Base-by-base conservation (phyloP, 1,140 invertebrate species). In the Akabosia matsudoensis region DNA sequence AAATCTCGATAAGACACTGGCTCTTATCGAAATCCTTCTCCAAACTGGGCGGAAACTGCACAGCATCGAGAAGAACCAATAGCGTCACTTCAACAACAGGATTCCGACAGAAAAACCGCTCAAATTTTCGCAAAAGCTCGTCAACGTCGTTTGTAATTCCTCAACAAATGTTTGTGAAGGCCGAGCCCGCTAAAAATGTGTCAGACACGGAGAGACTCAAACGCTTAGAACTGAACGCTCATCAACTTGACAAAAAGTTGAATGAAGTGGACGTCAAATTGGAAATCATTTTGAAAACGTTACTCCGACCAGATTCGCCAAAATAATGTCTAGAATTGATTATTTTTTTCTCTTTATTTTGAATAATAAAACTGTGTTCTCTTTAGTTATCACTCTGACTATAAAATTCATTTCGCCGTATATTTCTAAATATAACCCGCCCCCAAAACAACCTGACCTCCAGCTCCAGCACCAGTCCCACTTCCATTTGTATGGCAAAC, bases 1-100 rank as follows among this genome's bases (percentile, higher is more conserved):
- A 61, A 54, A 76, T 54, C 30, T 76, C 75, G 1, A 76, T 76
- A 22, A 76, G 70, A n/a, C 70, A 37, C 30, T 76, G 75, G 75
- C 0, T 72, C 16, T 45, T 76, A 30, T 34, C 70, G 0, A 73
- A 76, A 73, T 10, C 61, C 7, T 30, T 67, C 30, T 28, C 24
- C 1, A 31, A 30, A 1, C 10, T 30, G 10, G 30, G 10, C 3
- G 3, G 61, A 16, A 67, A 67, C 3, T 67, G 61, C 28, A 22
- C 3, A 13, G 54, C 10, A 22, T 7, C 7, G 7, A 3, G 54
- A 4, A 3, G 54, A 22, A n/a, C 10, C 1, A 31, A n/a, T 67
- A 4, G 54, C 7, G 7, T 24, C 4, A 3, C 13, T 4, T 10
- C 54, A 4, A 61, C 14, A 4, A 30, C 61, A 4, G 61, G 61